Evolutionary conservation across 2,888 invertebrate species (phyloP).

Genomic region (Diaperis boleti): DNA sequence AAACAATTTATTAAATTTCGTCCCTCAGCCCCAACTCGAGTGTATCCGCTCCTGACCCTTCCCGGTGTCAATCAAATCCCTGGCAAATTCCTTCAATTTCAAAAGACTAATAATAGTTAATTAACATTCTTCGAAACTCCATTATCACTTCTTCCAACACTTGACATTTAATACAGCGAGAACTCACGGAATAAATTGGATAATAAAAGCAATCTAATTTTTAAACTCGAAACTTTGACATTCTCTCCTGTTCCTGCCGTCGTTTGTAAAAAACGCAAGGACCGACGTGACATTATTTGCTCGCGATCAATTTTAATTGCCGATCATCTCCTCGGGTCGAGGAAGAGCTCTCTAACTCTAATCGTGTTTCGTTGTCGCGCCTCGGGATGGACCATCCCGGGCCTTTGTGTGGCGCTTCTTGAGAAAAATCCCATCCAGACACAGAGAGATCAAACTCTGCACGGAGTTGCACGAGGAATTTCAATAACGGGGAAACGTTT

Average conservation of each 20-base stretch:
- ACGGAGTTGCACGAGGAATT: constrained; percentile 21
- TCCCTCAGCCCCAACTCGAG: too few species aligned
- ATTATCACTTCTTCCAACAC: constrained; percentile 45
- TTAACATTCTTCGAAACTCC: constrained; percentile 49
- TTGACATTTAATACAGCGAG: constrained; percentile 48
- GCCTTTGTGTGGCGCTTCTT: constrained; percentile 52
- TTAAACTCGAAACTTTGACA: constrained; percentile 43
- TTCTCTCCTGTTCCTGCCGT: constrained; percentile 23
- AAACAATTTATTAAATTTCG: too few species aligned
- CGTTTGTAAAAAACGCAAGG: constrained; percentile 29
- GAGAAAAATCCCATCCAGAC: constrained; percentile 51
- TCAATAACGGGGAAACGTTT: constrained; percentile 32
- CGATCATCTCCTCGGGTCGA: too few species aligned
- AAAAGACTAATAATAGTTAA: constrained; percentile 45
- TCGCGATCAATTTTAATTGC: constrained; percentile 17
- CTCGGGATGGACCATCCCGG: constrained; percentile 54
- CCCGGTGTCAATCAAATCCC: constrained; percentile 21
- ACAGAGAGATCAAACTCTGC: constrained; percentile 41
- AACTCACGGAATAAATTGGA: constrained; percentile 45
- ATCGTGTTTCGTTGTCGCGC: constrained; percentile 57
- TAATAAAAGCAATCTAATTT: constrained; percentile 50
- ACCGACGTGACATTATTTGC: constrained; percentile 11
- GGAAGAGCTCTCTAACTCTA: constrained; percentile 53
- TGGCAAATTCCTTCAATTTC: constrained; percentile 33
- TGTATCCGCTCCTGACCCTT: too few species aligned